Evolutionary conservation across 2,888 invertebrate species (phyloP).

Genomic region (Ophion ellenae): DNA sequence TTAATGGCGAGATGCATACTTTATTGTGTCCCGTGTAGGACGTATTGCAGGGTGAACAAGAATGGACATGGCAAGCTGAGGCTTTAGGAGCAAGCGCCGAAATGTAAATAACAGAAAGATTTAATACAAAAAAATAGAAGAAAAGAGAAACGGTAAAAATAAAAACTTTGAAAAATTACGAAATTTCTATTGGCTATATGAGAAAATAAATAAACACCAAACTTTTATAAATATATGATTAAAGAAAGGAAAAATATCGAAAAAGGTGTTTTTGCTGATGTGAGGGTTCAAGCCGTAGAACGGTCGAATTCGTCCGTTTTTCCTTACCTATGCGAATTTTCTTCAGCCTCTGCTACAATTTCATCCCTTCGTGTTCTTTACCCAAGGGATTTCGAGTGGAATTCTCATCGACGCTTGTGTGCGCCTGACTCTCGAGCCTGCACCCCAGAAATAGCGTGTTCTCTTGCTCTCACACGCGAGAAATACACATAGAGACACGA

Average conservation of each 20-base stretch:
- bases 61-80: too few relatives aligned
- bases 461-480: conserved; percentile 17
- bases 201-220: neutral
- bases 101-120: too few relatives aligned
- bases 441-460: conserved; percentile 46
- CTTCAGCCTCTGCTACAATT: conserved; percentile 36
- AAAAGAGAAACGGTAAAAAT: neutral
- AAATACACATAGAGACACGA: conserved; percentile 33
- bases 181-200: neutral
- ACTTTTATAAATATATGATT: neutral
- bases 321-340: conserved; percentile 15
- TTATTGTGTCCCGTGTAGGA: too few relatives aligned
- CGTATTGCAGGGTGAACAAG: too few relatives aligned
- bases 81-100: too few relatives aligned
- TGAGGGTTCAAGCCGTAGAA: conserved; percentile 18
- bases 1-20: too few relatives aligned
- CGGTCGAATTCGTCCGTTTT: conserved; percentile 34
- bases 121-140: neutral
- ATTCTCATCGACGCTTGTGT: conserved; percentile 43
- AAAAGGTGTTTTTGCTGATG: conserved; percentile 13
- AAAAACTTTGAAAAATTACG: neutral
- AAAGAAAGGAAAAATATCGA: neutral
- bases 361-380: conserved; percentile 27
- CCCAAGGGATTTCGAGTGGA: conserved; percentile 47
- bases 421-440: conserved; percentile 48